These are phyloP conservation scores for Muraenolepis orangiensis DNA, from an alignment of 2,797 vertebrate species.

Conservation along the genomic window DNA sequence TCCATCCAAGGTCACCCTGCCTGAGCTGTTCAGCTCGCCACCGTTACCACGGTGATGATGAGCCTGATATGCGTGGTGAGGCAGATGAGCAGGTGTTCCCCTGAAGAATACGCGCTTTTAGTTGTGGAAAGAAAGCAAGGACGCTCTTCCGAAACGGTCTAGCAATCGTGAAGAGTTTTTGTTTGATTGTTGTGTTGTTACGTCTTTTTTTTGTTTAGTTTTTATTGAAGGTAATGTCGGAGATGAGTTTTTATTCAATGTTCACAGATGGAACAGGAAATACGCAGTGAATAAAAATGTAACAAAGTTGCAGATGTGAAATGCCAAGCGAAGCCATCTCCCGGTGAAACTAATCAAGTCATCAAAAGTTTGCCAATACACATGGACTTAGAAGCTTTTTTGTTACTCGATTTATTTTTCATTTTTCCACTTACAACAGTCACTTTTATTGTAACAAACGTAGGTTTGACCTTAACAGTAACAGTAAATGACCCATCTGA, in stretches of 20 bases:
- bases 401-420: constrained; percentile 48
- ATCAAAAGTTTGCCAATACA: not conserved
- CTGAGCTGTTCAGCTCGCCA: constrained; percentile 52
- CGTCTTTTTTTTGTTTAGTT: not conserved
- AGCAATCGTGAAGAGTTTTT: no score
- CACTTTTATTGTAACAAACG: constrained; percentile 50
- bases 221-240: not conserved
- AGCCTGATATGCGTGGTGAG: no score
- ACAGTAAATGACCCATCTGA: constrained; percentile 61
- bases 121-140: not conserved
- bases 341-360: not conserved
- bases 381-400: constrained; percentile 55
- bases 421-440: constrained; percentile 67
- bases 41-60: constrained; percentile 56
- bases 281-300: not conserved
- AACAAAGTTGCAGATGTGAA: not conserved
- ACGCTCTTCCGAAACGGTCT: not conserved
- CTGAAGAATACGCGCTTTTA: constrained; percentile 17
- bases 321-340: not conserved
- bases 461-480: constrained; percentile 56
- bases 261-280: not conserved
- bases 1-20: constrained; percentile 50
- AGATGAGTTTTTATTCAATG: not conserved
- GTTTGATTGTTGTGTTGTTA: no score
- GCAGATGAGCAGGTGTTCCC: constrained; percentile 44